These are phyloP conservation scores for Dendrolimus pini DNA, from an alignment of 2,888 invertebrate species.

Conservation along the genomic window DNA sequence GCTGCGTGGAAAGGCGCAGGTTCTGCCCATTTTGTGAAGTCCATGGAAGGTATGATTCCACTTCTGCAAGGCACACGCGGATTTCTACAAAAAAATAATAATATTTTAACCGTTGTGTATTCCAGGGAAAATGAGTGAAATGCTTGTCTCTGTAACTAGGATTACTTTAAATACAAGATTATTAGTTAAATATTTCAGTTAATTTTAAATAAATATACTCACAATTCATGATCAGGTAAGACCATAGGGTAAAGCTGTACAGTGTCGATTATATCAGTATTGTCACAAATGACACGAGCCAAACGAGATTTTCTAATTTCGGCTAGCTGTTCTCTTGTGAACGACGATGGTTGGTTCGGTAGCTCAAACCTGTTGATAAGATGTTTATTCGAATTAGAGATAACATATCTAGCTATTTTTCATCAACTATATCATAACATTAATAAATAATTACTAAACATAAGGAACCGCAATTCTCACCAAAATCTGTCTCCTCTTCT, in stretches of 20 bases:
- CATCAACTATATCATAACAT: too few species aligned
- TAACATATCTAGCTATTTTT: too few species aligned
- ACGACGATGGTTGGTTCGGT: slow-evolving; percentile 93
- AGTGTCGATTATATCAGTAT: slow-evolving; percentile 93
- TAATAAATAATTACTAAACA: too few species aligned
- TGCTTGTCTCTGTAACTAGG: too few species aligned
- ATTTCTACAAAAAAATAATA: slow-evolving; percentile 78
- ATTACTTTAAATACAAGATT: neutral
- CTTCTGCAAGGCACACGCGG: slow-evolving; percentile 95
- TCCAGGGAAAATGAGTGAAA: too few species aligned
- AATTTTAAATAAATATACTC: slow-evolving; percentile 52
- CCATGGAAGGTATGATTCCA: slow-evolving; percentile 90
- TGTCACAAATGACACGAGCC: slow-evolving; percentile 92
- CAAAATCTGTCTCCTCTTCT: slow-evolving; percentile 95
- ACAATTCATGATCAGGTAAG: slow-evolving; percentile 94
- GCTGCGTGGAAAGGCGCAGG: slow-evolving; percentile 60
- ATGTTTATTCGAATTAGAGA: too few species aligned
- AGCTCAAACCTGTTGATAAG: slow-evolving; percentile 82
- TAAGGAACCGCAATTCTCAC: slow-evolving; percentile 47
- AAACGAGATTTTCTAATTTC: slow-evolving; percentile 89
- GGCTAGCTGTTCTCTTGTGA: slow-evolving; percentile 89
- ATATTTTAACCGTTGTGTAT: neutral
- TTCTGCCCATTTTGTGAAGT: slow-evolving; percentile 94
- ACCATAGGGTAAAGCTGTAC: slow-evolving; percentile 95
- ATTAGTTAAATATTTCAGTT: neutral